Base-by-base conservation (phyloP, 2,797 vertebrate species). In the Onychomys leucogaster region DNA sequence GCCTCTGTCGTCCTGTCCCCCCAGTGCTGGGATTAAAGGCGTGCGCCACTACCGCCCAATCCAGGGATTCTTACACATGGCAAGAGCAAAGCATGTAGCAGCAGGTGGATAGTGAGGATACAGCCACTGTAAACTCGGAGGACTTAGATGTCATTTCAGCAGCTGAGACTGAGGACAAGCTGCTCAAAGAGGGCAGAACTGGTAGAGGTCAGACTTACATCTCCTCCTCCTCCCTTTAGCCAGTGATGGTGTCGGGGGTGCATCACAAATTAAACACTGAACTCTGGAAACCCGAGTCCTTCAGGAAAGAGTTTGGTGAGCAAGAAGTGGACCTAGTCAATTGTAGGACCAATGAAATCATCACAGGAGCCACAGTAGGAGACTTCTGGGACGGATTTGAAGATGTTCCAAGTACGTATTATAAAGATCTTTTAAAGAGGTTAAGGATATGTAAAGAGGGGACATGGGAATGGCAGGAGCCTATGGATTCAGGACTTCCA, bases 341-440 rank as follows among this genome's bases (percentile, higher is more conserved):
- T 95, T 99, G 99, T 95, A 98, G 99, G 91, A 99, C 99, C 89
- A 99, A 99, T 78, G 98, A 99, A 95, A 98, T 99, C 92, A 99
- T 99, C 97, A 98, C 99, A 34, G 98, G 99, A 96, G 98, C 99
- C 75, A 99, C 98, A 63, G 98, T 99, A 10, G 98, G 99, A 14
- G 99, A 99, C 32, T 99, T 99, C 98, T 99, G 99, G 99, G 98
- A 99, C 94, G 99, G 99, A 96, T 99, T 99, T 98, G 99, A 99
- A 98, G 98, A 99, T 95, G 98, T 99, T 94, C 98, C 98, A 76
- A 98, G 99, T 99, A 98, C 83, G 99, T 97, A 91, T 23, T 25
- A 69, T 17, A 76, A 9, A 93, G 89, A 41, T 25, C 57, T 13
- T n/a, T 82, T 12, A 46, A n/a, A 21, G 73, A 75, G 55, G 8